A percentile compares a stretch with the other conserved stretches of the same genome.
Evolutionary conservation across 2,888 invertebrate genomes (phyloP).

Genomic region (Carterocephalus palaemon): DNA sequence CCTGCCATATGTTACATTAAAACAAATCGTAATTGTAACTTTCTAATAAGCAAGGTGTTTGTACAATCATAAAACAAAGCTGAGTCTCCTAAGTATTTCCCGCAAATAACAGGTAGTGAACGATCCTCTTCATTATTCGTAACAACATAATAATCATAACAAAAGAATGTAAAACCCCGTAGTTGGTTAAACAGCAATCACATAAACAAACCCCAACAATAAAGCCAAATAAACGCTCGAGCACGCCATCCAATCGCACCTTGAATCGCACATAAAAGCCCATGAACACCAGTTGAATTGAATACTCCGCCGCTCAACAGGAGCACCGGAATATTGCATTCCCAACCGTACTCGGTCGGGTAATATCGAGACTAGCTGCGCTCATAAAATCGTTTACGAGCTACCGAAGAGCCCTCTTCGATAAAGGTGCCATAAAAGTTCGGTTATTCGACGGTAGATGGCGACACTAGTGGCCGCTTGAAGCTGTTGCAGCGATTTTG

Average conservation of each 20-base stretch:
- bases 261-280: conserved; percentile 78
- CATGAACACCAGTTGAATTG: conserved; percentile 75
- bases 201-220: conserved; percentile 79
- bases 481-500: conserved; percentile 72
- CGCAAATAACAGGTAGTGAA: conserved; percentile 40
- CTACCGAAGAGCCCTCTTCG: conserved; percentile 78
- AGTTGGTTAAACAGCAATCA: conserved; percentile 78
- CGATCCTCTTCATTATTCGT: conserved; percentile 59
- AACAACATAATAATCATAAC: conserved; percentile 77
- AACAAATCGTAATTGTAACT: conserved; percentile 11
- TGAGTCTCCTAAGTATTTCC: conserved; percentile 43
- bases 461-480: conserved; percentile 74
- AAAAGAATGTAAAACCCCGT: conserved; percentile 74
- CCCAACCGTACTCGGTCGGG: conserved; percentile 71
- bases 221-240: conserved; percentile 78
- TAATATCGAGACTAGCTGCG: conserved; percentile 74
- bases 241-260: conserved; percentile 79
- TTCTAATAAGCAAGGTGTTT: conserved; percentile 37
- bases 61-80: conserved; percentile 8
- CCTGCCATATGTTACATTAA: conserved; percentile 9
- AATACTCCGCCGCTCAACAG: conserved; percentile 70
- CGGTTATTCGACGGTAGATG: conserved; percentile 75
- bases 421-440: conserved; percentile 78
- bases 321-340: conserved; percentile 73
- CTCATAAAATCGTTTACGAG: conserved; percentile 78